These are phyloP conservation scores for human DNA, from an alignment of 2,113 vertebrate genomes.

Conservation along the genomic window GRCh38 chr3:45865001-45865500, in stretches of 20 bases:
- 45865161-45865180: accelerated
- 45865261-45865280: background rate
- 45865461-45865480: background rate
- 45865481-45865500: background rate
- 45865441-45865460: accelerated
- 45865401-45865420: background rate
- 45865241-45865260: background rate
- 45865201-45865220: background rate
- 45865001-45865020: accelerated
- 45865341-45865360: accelerated
- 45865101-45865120: accelerated
- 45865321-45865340: background rate
- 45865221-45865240: background rate
- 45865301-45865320: background rate
- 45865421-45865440: background rate
- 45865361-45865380: background rate
- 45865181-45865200: background rate
- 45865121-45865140: accelerated
- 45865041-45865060: accelerated
- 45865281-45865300: background rate
- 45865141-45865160: accelerated
- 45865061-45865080: accelerated
- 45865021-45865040: accelerated
- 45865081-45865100: background rate
- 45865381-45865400: background rate